These are phyloP conservation scores for Muscicapa comitata DNA, from an alignment of 2,797 vertebrate species.

Conservation along the genomic window DNA sequence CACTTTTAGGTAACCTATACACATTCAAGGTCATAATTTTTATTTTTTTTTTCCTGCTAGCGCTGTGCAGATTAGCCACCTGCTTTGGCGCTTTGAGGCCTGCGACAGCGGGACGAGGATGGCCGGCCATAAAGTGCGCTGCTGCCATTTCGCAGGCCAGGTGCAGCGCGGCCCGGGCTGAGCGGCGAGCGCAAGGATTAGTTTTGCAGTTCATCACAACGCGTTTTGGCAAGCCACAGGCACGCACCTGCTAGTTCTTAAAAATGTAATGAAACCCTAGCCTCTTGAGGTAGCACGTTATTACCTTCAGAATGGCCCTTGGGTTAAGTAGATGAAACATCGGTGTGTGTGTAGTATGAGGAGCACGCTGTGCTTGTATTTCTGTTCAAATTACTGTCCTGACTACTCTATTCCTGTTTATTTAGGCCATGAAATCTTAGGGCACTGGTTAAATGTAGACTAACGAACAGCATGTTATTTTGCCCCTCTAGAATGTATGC, in stretches of 20 bases:
- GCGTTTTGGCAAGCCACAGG: constrained; percentile 21
- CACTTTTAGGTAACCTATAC: not conserved
- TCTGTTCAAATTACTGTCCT: constrained; percentile 18
- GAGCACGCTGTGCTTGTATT: constrained; percentile 9
- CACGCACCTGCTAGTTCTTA: constrained; percentile 41
- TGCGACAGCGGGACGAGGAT: not conserved
- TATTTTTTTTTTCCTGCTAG: no score
- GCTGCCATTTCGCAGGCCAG: not conserved
- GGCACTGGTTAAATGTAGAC: not conserved
- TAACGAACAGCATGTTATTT: not conserved
- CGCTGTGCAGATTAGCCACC: not conserved
- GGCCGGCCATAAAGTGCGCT: not conserved
- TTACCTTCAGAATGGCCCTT: constrained; percentile 20
- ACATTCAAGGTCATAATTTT: not conserved
- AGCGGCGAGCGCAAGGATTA: constrained; percentile 8
- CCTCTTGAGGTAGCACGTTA: constrained; percentile 34
- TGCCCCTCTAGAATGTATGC: not conserved
- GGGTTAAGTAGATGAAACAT: constrained; percentile 46
- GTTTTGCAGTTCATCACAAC: constrained; percentile 7
- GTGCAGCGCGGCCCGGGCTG: not conserved
- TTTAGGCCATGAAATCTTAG: not conserved
- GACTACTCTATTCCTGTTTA: constrained; percentile 12
- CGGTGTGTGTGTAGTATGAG: not conserved
- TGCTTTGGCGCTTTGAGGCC: not conserved
- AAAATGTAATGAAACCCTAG: constrained; percentile 29